Percentiles rank a stretch among this genome's conserved stretches.
Conservation (phyloP, 2,113 vertebrate genomes). For the Fulica atra region DNA sequence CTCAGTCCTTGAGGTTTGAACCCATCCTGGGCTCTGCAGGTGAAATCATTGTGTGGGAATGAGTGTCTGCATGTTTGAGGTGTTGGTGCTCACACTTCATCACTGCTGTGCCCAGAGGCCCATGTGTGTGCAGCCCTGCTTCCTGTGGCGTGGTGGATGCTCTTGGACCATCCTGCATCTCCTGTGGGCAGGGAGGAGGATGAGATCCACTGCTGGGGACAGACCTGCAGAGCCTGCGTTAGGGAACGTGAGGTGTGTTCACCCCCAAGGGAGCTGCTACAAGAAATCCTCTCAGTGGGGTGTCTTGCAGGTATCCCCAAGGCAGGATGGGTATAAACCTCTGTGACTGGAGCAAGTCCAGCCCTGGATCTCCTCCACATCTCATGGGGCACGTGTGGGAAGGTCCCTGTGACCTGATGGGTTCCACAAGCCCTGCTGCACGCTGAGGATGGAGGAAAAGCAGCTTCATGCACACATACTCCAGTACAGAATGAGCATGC, state of each 20-base stretch:
- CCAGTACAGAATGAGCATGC: background rate
- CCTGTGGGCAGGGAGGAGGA: background rate
- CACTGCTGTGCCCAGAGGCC: rapidly evolving
- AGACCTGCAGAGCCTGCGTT: background rate
- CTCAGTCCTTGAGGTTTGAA: background rate
- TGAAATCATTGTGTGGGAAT: background rate
- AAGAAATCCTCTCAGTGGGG: background rate
- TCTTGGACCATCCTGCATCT: rapidly evolving
- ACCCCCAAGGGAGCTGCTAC: no score
- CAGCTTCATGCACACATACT: rapidly evolving
- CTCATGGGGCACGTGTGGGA: background rate
- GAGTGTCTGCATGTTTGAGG: rapidly evolving
- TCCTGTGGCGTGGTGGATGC: rapidly evolving
- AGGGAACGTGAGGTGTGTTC: background rate
- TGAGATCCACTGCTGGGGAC: rapidly evolving
- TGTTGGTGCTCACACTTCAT: rapidly evolving
- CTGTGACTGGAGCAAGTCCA: background rate
- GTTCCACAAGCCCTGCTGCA: rapidly evolving
- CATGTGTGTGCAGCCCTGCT: rapidly evolving
- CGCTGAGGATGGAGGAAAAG: rapidly evolving
- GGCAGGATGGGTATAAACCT: background rate
- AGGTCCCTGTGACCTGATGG: background rate
- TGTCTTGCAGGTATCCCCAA: background rate
- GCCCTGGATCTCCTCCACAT: background rate
- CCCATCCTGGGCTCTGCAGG: rapidly evolving